Percentiles rank a stretch among this genome's conserved stretches.
Conservation (phyloP, 2,888 invertebrate species). For the Agrotis segetum region DNA sequence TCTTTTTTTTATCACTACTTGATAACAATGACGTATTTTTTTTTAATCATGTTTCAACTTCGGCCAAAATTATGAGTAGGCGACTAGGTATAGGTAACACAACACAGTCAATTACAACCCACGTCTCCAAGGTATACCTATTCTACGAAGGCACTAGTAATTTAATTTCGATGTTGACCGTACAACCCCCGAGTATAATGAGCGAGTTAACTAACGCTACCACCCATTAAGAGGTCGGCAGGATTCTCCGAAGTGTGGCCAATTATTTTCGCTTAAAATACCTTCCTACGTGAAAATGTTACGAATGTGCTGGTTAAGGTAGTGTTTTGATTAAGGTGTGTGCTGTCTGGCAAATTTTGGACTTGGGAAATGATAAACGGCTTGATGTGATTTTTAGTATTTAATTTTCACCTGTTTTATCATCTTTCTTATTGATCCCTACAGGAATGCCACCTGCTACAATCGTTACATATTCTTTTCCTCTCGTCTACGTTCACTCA, state of each 20-base stretch:
- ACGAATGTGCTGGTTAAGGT: conserved; percentile 1
- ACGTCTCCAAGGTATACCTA: conserved; percentile 29
- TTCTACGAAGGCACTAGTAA: conserved; percentile 36
- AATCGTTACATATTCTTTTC: no score
- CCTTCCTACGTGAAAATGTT: conserved; percentile 38
- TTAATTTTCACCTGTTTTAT: no score
- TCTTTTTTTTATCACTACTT: no score
- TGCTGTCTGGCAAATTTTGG: not conserved
- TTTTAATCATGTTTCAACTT: conserved; percentile 9
- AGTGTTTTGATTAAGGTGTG: conserved; percentile 15
- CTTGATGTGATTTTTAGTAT: no score
- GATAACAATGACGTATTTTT: no score
- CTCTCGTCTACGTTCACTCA: no score
- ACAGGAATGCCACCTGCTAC: no score
- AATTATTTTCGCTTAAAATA: conserved; percentile 63
- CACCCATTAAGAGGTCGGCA: conserved; percentile 66
- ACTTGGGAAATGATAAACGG: no score
- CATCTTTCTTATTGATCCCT: no score
- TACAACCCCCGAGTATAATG: conserved; percentile 61
- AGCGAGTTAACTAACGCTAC: conserved; percentile 65
- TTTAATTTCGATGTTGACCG: conserved; percentile 60
- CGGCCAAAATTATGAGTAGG: conserved; percentile 13
- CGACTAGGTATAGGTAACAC: no score
- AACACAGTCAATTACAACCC: conserved; percentile 18
- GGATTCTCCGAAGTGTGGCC: conserved; percentile 65